These are phyloP conservation scores for Tapirus terrestris DNA, from an alignment of 2,113 vertebrate genomes.

Conservation along the genomic window DNA sequence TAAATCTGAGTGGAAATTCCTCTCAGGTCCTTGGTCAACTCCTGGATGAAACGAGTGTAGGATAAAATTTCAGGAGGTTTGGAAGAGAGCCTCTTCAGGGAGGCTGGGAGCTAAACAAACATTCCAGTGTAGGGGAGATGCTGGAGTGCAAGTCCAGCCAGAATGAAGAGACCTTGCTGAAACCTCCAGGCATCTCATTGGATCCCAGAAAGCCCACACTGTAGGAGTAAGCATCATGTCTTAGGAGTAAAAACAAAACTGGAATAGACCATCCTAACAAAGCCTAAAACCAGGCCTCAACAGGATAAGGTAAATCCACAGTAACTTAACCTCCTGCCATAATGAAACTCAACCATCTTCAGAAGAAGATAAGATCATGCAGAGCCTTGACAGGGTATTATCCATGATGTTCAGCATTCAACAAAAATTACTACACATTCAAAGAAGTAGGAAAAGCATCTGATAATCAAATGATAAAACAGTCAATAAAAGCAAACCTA, in stretches of 20 bases:
- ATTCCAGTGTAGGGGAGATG: neutral
- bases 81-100: neutral
- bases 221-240: neutral
- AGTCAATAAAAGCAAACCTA: neutral
- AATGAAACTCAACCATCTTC: neutral
- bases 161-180: neutral
- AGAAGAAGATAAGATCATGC: neutral
- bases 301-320: neutral
- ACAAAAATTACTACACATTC: neutral
- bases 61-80: neutral
- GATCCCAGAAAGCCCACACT: neutral
- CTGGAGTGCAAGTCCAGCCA: too few species aligned
- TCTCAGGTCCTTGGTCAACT: neutral
- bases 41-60: neutral
- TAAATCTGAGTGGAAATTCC: neutral
- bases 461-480: neutral
- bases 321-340: neutral
- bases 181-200: neutral
- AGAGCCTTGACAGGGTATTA: neutral
- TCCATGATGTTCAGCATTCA: neutral
- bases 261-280: neutral
- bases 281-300: neutral
- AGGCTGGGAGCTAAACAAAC: neutral
- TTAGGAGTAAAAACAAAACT: neutral
- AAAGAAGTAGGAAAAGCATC: neutral